phyloP scores from a whole-genome alignment of 2,888 invertebrate species.

The Lycophotia porphyrea region DNA sequence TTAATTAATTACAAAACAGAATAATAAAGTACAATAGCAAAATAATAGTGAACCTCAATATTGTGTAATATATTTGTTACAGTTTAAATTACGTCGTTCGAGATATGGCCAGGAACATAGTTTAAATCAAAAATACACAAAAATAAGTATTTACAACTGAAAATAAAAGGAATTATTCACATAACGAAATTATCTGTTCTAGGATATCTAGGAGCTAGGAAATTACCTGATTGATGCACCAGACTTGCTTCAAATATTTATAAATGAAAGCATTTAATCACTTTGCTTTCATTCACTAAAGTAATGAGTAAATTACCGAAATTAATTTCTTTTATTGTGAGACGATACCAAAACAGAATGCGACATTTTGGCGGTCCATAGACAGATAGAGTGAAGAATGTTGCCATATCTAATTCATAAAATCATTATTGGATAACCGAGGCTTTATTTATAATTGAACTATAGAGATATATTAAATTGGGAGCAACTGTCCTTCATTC shows the following conservation, averaged over 20 bases:
- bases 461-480: not conserved
- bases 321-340: constrained; percentile 83
- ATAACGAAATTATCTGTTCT: constrained; percentile 51
- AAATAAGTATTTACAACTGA: constrained; percentile 68
- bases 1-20: constrained; percentile 51
- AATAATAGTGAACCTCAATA: constrained; percentile 29
- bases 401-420: not conserved
- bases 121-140: constrained; percentile 33
- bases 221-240: constrained; percentile 64
- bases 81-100: not conserved
- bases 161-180: constrained; percentile 73
- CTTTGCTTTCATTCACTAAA: constrained; percentile 70
- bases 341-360: constrained; percentile 88
- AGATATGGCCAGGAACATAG: constrained; percentile 4
- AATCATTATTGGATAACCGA: not conserved
- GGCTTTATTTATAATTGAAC: not conserved
- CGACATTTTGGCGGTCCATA: constrained; percentile 87
- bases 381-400: constrained; percentile 64
- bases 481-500: too few species aligned
- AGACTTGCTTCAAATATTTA: constrained; percentile 67
- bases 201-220: constrained; percentile 38
- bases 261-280: constrained; percentile 68
- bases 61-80: constrained; percentile 20
- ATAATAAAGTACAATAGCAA: constrained; percentile 29
- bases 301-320: constrained; percentile 79